Base-by-base conservation (phyloP, 1,140 invertebrate genomes). In the Drosophila willistoni region DNA sequence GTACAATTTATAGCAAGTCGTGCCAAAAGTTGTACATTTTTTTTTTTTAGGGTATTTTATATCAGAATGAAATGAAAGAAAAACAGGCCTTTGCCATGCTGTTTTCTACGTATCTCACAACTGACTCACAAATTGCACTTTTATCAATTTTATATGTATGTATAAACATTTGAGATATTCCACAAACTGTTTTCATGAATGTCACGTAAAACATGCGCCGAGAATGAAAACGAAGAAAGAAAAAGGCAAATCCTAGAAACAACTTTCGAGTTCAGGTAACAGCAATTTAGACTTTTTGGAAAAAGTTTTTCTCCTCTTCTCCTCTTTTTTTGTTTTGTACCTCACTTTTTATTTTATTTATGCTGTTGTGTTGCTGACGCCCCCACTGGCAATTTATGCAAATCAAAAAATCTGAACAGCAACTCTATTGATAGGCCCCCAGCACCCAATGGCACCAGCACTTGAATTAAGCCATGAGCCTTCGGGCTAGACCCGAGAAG, bases 381-480 rank as follows among this genome's bases (percentile, higher is more conserved):
- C 57, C 77, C 62, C 76, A 83, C 69, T 63, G 76, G 79, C 83
- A 87, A 80, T 89, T 87, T 87, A 87, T 87, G 83, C 83, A 77
- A 77, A 77, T 77, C 74, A 77, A 77, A 77, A 77, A 71, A 61
- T 59, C 71, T 77, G 73, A 36, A 57, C 68, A 71, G 64, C 61
- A 62, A 44, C 74, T 77, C 75, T 41, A 71, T 77, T 54, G 74
- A 77, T 59, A 25, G 54, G 29, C 51, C 34, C 42, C 64, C 44
- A 71, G 73, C 72, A 74, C 72, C 68, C 71, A 73, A 41, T 68
- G 71, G 64, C 64, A 62, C 75, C 42, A 71, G 61, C 80, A 73
- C 83, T 86, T 65, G 69, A 79, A 68, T 71, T 71, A 69, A 75
- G 73, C 77, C 63, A 65, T 85, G 57, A 47, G 65, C 68, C 79